Base-by-base conservation (phyloP, 1,140 invertebrate genomes). In the Zaprionus taronus region DNA sequence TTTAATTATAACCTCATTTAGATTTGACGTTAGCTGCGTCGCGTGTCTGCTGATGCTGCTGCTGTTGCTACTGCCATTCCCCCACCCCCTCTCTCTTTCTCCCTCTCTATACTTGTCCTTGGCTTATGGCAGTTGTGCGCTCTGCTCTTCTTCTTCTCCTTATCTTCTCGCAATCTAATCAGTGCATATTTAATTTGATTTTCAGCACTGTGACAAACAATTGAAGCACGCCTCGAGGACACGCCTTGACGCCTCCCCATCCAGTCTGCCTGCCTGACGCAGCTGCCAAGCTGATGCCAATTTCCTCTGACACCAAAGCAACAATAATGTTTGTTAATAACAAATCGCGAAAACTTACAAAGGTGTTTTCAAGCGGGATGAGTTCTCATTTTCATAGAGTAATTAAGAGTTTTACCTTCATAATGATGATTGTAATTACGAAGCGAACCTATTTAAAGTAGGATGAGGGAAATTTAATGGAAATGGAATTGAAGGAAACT, bases 1-100 rank as follows among this genome's bases (percentile, higher is more conserved):
- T 91, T 91, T 91, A 91, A 91, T 91, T 91, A 91, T 91, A 91
- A 91, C 89, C 89, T 91, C 89, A 91, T 91, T 91, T 91, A 91
- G 89, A 91, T 91, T 91, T 91, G 89, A 91, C 84, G 89, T 91
- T 83, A 72, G 77, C 75, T 68, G 58, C 64, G 70, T 73, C 71
- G 75, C 77, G 63, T 81, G 72, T 76, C 76, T 65, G 76, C 47
- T 28, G 2, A 26, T 15, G n/a, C 15, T 20, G 36, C 17, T 44
- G 11, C 47, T 41, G 14, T 49, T 41, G 17, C 22, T 7, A 17
- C 44, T 67, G 36, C 53, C 31, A 34, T 28, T 17, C 26, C 63
- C 11, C 51, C 38, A 36, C 24, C 47, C 31, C 44, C 41, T 15
- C 12, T 53, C 28, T 17, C n/a, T 12, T 17, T 66, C 9, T 24